Conservation (phyloP, 2,797 vertebrate species). For the Arremon aurantiirostris region DNA sequence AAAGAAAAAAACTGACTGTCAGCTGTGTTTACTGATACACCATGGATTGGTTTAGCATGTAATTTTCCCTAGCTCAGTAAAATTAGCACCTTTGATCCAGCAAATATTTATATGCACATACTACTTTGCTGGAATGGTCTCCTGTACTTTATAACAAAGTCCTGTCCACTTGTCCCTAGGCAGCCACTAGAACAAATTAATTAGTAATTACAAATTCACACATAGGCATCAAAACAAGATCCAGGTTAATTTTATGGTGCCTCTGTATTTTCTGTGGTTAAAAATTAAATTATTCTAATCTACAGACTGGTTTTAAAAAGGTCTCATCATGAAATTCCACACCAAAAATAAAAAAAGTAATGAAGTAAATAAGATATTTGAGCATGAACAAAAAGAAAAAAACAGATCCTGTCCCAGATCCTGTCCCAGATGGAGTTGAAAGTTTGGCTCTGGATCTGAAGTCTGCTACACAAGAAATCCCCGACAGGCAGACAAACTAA, state of each 20-base stretch:
- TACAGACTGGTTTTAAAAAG: background rate
- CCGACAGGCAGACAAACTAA: background rate
- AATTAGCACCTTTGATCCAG: background rate
- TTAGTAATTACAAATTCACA: background rate
- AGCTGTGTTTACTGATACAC: background rate
- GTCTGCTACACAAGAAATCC: slow-evolving; percentile 12
- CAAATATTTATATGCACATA: background rate
- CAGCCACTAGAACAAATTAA: slow-evolving; percentile 11
- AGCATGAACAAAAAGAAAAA: background rate
- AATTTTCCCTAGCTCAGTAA: background rate
- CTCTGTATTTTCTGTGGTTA: background rate
- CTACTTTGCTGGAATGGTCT: background rate
- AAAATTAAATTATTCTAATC: background rate
- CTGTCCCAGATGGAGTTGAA: background rate
- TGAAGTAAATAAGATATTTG: background rate
- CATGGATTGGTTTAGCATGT: background rate
- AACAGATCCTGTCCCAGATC: slow-evolving; percentile 1
- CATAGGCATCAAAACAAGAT: background rate
- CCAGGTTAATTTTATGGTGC: background rate
- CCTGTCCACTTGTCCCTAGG: background rate
- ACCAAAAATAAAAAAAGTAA: rapidly evolving
- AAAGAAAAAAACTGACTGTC: rapidly evolving
- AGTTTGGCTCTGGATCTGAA: slow-evolving; percentile 46
- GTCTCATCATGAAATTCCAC: background rate
- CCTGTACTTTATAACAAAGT: background rate